Percentiles rank a stretch among this genome's conserved stretches.
phyloP scores from a whole-genome alignment of 2,113 vertebrate species.

The Probosciger aterrimus region DNA sequence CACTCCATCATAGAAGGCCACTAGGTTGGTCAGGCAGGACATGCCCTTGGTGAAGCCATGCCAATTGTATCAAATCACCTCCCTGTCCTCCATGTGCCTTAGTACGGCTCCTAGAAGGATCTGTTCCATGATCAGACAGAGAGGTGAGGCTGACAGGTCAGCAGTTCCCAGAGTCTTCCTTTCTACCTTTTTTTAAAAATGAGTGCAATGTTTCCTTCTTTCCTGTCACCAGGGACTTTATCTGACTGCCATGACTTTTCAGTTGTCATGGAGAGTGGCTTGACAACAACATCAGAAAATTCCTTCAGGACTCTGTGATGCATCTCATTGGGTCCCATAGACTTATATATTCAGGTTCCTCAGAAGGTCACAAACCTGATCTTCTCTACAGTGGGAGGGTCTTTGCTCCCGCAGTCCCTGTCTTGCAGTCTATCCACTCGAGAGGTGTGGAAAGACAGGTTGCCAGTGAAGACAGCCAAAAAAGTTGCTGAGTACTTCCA shows the following conservation, averaged over 20 bases:
- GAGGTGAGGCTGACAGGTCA: background rate
- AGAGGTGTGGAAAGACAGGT: background rate
- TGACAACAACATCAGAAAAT: background rate
- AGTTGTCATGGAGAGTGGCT: background rate
- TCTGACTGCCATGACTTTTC: background rate
- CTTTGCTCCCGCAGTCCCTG: background rate
- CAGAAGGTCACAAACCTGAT: background rate
- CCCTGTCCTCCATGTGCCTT: background rate
- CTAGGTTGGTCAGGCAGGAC: background rate
- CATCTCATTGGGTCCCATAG: background rate
- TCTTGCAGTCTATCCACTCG: fast-evolving
- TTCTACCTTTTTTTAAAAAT: background rate
- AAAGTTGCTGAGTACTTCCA: background rate
- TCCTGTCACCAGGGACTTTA: background rate
- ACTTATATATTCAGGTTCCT: background rate
- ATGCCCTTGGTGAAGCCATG: background rate
- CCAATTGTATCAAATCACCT: background rate
- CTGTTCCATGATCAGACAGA: background rate
- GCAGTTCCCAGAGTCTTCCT: background rate
- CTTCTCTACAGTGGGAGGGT: background rate
- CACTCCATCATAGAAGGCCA: background rate
- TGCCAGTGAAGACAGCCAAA: background rate
- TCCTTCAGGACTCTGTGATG: background rate
- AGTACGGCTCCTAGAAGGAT: background rate
- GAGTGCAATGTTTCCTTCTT: background rate